A percentile compares a stretch with the other conserved stretches of the same genome.
Conservation (phyloP, 2,113 vertebrate genomes). For the Pelecanus crispus region DNA sequence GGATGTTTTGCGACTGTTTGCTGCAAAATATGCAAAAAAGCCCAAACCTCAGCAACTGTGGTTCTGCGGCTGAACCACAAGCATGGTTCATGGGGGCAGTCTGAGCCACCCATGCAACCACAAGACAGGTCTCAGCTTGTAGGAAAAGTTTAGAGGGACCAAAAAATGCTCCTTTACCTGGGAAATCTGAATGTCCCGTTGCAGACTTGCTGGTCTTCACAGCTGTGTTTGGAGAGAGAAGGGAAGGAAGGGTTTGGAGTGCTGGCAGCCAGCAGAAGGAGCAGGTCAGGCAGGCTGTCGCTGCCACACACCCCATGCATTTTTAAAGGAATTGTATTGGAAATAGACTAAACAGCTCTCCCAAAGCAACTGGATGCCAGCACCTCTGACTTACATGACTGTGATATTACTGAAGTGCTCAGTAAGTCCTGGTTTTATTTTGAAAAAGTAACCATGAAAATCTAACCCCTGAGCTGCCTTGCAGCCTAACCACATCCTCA, state of each 20-base stretch:
- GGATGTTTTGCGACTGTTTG: slow-evolving; percentile 85
- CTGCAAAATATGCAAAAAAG: slow-evolving; percentile 61
- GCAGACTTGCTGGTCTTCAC: slow-evolving; percentile 88
- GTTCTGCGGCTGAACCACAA: not conserved
- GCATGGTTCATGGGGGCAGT: not conserved
- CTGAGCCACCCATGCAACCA: not conserved
- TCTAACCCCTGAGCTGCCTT: not conserved
- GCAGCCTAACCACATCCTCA: not conserved
- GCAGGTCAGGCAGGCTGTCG: not conserved
- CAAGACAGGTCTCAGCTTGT: not conserved
- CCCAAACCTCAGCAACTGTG: not conserved
- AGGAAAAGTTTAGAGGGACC: not conserved
- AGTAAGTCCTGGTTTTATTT: not conserved
- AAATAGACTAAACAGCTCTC: not conserved
- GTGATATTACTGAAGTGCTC: not conserved
- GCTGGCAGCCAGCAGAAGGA: slow-evolving; percentile 6
- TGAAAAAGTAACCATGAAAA: not conserved
- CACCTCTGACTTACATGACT: not conserved
- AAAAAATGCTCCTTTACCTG: slow-evolving; percentile 71
- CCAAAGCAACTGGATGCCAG: not conserved
- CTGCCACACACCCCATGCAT: not conserved
- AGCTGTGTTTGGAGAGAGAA: slow-evolving; percentile 73
- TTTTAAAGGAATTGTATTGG: not conserved
- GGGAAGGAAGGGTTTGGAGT: not conserved
- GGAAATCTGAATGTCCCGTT: slow-evolving; percentile 84